Percentiles rank a stretch among this genome's conserved stretches.
Conservation (phyloP, 2,113 vertebrate species). For the Cyphomyrus plagiostoma region DNA sequence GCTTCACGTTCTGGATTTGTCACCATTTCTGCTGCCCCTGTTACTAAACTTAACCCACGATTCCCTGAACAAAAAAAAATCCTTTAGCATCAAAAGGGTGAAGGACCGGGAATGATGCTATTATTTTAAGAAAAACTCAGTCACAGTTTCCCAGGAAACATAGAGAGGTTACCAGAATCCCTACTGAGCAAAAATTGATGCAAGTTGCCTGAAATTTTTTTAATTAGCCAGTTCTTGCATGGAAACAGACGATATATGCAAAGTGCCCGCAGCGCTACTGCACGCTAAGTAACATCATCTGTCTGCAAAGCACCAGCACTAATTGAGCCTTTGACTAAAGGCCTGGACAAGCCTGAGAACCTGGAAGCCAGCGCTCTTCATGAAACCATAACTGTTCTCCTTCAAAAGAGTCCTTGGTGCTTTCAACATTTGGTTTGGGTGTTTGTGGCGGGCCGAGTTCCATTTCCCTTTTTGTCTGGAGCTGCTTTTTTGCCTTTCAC, state of each 20-base stretch:
- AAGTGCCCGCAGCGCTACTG: not conserved
- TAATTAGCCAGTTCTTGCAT: conserved; percentile 5
- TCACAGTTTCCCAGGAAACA: not conserved
- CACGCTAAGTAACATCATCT: not conserved
- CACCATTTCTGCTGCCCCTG: not conserved
- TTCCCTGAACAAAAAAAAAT: not conserved
- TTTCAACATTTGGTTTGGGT: not conserved
- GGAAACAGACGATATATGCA: not conserved
- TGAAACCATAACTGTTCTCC: not conserved
- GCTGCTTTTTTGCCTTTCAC: not conserved
- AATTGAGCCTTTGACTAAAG: conserved; percentile 7
- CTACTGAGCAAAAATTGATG: not conserved
- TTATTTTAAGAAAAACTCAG: not conserved
- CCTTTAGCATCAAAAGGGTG: not conserved
- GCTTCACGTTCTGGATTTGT: not conserved
- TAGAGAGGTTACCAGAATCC: not conserved
- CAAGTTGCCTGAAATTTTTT: not conserved
- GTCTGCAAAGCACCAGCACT: not conserved
- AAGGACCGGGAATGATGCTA: not conserved
- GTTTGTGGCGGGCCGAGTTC: not conserved
- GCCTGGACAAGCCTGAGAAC: not conserved
- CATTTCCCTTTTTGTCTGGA: not conserved
- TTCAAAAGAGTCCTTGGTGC: not conserved
- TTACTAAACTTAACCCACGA: not conserved
- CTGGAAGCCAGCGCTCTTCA: not conserved